Percentiles rank a stretch among this genome's conserved stretches.
phyloP scores from a whole-genome alignment of 1,140 invertebrate genomes.

The Eulimnadia texana region DNA sequence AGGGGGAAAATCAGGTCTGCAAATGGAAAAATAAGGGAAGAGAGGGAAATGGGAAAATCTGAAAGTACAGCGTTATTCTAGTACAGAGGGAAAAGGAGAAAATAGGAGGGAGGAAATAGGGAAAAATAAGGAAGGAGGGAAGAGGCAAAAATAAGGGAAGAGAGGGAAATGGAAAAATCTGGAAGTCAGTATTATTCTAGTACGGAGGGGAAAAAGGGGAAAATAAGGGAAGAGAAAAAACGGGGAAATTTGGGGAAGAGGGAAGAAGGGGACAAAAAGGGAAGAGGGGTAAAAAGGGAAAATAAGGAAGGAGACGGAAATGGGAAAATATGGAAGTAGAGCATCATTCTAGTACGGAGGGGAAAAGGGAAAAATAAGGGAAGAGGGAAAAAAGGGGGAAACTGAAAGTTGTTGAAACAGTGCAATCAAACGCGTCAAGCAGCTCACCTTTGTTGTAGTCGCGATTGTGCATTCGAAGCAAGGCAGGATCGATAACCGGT shows the following conservation, averaged over 20 bases:
- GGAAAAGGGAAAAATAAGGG: no score
- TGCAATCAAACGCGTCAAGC: no score
- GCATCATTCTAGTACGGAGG: no score
- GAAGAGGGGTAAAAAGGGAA: background rate
- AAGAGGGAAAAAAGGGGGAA: no score
- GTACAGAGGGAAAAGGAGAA: background rate
- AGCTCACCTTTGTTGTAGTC: background rate
- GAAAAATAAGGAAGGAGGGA: background rate
- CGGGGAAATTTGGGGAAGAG: background rate
- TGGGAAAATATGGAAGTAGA: no score
- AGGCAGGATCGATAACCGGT: conserved; percentile 9
- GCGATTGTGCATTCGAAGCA: background rate
- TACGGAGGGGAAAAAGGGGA: background rate
- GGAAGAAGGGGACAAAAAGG: background rate
- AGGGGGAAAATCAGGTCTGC: no score
- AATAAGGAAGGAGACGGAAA: no score
- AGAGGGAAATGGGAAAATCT: no score
- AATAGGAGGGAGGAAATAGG: background rate
- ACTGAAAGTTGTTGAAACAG: no score
- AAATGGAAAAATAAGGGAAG: no score
- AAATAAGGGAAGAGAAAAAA: background rate
- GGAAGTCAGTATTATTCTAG: no score
- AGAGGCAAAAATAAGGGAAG: background rate
- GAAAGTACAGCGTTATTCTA: background rate
- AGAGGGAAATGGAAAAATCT: background rate